A percentile compares a stretch with the other conserved stretches of the same genome.
Evolutionary conservation across 2,797 vertebrate species (phyloP).

Genomic region (Podarcis siculus): DNA sequence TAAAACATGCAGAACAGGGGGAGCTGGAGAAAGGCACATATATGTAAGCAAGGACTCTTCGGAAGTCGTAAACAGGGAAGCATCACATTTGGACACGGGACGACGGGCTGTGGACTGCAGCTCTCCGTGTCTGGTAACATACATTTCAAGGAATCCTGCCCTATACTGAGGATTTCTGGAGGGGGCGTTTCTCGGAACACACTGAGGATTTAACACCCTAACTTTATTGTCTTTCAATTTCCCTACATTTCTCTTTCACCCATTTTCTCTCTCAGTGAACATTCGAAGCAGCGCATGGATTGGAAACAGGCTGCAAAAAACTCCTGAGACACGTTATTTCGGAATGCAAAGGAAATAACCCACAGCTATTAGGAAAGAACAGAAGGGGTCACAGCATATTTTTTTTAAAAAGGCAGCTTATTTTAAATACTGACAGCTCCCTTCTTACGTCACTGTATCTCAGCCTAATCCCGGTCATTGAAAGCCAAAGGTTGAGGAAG

Average conservation of each 20-base stretch:
- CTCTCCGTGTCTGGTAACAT: neutral
- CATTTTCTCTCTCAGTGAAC: neutral
- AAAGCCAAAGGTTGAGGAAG: too few species aligned
- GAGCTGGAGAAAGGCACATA: neutral
- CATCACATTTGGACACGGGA: neutral
- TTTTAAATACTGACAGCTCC: neutral
- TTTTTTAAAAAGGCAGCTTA: neutral
- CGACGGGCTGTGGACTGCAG: neutral
- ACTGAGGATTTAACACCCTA: neutral
- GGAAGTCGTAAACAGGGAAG: neutral
- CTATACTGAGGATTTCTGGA: neutral
- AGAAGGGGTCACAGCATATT: neutral
- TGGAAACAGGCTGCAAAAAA: neutral
- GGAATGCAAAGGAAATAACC: neutral
- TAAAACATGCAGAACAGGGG: slow-evolving; percentile 28
- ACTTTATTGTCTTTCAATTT: neutral
- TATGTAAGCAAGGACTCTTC: neutral
- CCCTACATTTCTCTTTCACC: neutral
- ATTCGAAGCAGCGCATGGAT: neutral
- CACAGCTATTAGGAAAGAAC: neutral
- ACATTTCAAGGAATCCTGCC: neutral
- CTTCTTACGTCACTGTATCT: neutral
- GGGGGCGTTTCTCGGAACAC: neutral
- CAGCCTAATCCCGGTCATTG: neutral
- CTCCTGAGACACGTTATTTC: neutral